Base-by-base conservation (phyloP, 2,113 vertebrate species). In the Panthera leo region DNA sequence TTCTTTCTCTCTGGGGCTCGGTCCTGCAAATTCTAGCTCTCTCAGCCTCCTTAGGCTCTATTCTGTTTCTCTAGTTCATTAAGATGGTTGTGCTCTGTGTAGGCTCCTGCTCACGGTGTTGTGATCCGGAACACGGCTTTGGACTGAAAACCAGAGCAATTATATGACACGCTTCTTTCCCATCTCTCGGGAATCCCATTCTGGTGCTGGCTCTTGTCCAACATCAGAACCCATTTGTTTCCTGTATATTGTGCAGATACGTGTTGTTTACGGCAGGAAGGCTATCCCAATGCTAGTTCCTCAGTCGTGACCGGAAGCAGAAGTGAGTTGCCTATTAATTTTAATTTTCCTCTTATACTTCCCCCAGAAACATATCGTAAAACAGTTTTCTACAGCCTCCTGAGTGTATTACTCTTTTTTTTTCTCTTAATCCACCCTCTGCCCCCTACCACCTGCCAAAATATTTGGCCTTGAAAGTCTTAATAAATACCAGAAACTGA, bases 381-480 rank as follows among this genome's bases (percentile, higher is more conserved):
- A 97, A 82, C 25, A 48, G 34, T 75, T 94, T 96, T 95, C 87
- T 91, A 73, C 63, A 75, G 21, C n/a, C 90, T 95, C 48, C 45
- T 91, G 2, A 87, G 86, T 27, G 25, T 34, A 95, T 90, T 67
- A 58, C 68, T 85, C 71, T 67, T 75, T 93, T 92, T 68, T 76
- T 73, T 85, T 16, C 36, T 18, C 65, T 73, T 96, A 98, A 97
- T 97, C 63, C 84, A 94, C 75, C 48, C 31, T 94, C 79, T 79
- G 39, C 84, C 96, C 73, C 92, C 70, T 96, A 89, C 83, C 96
- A 98, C 97, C 95, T 97, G 90, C 93, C 95, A 97, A 97, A 97
- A 97, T 97, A 98, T 98, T 97, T 98, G 75, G 79, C n/a, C 86
- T 96, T 93, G 94, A 89, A 84, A 95, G 36, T 79, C 90, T 87